phyloP scores from a whole-genome alignment of 1,140 invertebrate genomes.

The Drosophila kepulauana region DNA sequence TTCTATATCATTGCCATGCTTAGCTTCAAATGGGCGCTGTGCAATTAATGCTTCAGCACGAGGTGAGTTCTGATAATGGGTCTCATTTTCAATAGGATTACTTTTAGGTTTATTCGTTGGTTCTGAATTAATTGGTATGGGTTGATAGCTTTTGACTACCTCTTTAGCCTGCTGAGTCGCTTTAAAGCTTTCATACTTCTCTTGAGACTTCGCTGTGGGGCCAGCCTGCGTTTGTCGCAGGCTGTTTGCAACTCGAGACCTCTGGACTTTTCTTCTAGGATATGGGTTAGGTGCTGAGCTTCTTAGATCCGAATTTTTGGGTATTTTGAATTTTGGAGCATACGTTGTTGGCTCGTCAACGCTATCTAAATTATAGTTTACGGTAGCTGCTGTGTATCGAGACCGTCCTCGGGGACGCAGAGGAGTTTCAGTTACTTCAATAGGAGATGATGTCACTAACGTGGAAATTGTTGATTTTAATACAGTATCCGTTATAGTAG shows the following conservation, averaged over 20 bases:
- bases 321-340: constrained; percentile 66
- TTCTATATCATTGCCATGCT: constrained; percentile 72
- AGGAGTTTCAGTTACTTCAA: constrained; percentile 45
- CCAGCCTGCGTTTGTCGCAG: constrained; percentile 29
- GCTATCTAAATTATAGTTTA: constrained; percentile 48
- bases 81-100: constrained; percentile 68
- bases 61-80: constrained; percentile 45
- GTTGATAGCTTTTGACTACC: neutral
- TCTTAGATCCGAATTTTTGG: constrained; percentile 22
- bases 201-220: constrained; percentile 40
- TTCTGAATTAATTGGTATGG: neutral
- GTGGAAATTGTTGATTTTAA: constrained; percentile 51
- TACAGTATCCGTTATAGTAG: constrained; percentile 16
- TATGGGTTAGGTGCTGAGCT: constrained; percentile 16
- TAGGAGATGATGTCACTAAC: constrained; percentile 54
- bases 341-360: constrained; percentile 79
- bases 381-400: constrained; percentile 70
- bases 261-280: constrained; percentile 57
- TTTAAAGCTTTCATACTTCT: constrained; percentile 71
- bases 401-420: constrained; percentile 69
- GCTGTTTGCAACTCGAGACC: constrained; percentile 48
- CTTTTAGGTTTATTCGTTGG: constrained; percentile 33
- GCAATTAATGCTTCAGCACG: constrained; percentile 73
- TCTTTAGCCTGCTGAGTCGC: constrained; percentile 50
- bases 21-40: constrained; percentile 31